Base-by-base conservation (phyloP, 2,113 vertebrate genomes). In the Tinamus guttatus region DNA sequence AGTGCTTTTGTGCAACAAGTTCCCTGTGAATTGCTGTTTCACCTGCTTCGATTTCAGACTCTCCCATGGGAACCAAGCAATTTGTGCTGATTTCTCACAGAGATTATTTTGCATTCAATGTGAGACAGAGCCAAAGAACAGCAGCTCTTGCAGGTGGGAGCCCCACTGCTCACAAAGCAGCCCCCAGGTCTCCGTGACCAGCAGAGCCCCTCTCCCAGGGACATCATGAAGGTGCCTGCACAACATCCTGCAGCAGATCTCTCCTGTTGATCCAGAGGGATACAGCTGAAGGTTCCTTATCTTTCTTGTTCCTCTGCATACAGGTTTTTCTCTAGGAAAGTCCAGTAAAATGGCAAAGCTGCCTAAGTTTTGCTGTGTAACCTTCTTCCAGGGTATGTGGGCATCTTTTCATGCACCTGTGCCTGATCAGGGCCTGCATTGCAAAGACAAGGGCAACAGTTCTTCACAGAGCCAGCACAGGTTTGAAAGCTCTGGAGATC, bases 261-360 rank as follows among this genome's bases (percentile, higher is more conserved):
- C 25, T 52, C 74, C 69, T 71, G 80, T 65, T 71, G 27, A 77
- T 71, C 40, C 70, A 60, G 69, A 71, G 28, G 16, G 25, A 25
- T 0, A 0, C 30, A 49, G 34, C 3, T 21, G 69, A 27, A 38
- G 20, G 27, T 27, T 38, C 18, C 34, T 36, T 21, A 28, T n/a
- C 24, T 25, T 36, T 19, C 49, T 71, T 71, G 27, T 27, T 27
- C n/a, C 34, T 38, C 17, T 71, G 68, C 17, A 58, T 32, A 58
- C 16, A 58, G 54, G 45, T 34, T 34, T 18, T 36, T 20, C 47
- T 20, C 17, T 51, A 38, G 12, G n/a, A 38, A 27, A 13, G 45
- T 71, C n/a, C 17, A 34, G 7, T 13, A 36, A 51, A 25, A 38
- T 28, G 68, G 68, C 47, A 52, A 13, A 52, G 68, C n/a, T 51